A percentile compares a stretch with the other conserved stretches of the same genome.
Conservation (phyloP, 2,888 invertebrate genomes). For the Amitus sp. region DNA sequence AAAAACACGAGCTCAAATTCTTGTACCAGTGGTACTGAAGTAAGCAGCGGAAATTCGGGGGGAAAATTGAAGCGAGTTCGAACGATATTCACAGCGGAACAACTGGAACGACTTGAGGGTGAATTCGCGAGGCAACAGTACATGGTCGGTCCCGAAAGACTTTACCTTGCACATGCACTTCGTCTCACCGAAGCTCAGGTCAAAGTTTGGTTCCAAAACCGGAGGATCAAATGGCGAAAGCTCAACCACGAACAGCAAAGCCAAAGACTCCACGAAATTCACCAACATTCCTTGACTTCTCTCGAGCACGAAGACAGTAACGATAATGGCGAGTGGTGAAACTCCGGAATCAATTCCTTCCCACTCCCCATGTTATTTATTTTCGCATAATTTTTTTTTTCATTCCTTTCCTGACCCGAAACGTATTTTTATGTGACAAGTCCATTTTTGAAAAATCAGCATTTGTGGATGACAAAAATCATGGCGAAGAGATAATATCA, state of each 20-base stretch:
- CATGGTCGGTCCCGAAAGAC: conserved; percentile 96
- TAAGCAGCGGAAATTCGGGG: conserved; percentile 61
- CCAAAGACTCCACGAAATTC: conserved; percentile 76
- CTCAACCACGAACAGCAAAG: conserved; percentile 93
- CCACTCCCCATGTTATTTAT: too few species aligned
- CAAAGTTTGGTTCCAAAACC: conserved; percentile 75
- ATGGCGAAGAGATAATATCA: too few species aligned
- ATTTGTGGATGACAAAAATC: too few species aligned
- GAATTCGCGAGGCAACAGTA: conserved; percentile 97
- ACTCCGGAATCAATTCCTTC: conserved; percentile 9
- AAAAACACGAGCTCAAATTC: conserved; percentile 65
- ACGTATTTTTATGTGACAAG: too few species aligned
- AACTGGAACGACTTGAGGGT: conserved; percentile 90
- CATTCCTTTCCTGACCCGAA: too few species aligned
- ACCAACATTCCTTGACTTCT: conserved; percentile 59
- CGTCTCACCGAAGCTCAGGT: conserved; percentile 92
- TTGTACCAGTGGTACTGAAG: conserved; percentile 32
- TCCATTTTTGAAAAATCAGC: too few species aligned
- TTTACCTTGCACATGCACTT: conserved; percentile 89
- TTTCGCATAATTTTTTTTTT: too few species aligned
- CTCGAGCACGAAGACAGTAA: conserved; percentile 67
- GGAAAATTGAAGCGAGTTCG: conserved; percentile 86
- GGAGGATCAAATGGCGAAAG: conserved; percentile 96
- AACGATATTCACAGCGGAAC: conserved; percentile 97
- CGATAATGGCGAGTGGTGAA: conserved; percentile 65